Evolutionary conservation across 2,797 vertebrate genomes (phyloP).

Genomic region (Hydrophis major): DNA sequence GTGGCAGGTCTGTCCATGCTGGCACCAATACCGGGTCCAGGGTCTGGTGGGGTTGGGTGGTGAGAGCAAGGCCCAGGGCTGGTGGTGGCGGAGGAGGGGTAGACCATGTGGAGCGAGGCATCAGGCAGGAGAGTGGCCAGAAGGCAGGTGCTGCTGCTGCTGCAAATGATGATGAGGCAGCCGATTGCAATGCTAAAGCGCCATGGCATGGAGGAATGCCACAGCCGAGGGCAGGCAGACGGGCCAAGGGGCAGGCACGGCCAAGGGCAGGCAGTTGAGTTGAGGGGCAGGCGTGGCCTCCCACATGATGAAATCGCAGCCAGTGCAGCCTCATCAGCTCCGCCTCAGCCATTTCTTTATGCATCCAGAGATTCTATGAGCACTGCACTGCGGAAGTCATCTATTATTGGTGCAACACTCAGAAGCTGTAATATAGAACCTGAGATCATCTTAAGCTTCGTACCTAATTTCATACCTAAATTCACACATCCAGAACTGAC

Average conservation of each 20-base stretch:
- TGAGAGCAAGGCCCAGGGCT: neutral
- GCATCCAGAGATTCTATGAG: neutral
- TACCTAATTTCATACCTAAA: neutral
- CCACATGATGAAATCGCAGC: slow-evolving; percentile 32
- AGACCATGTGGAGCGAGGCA: neutral
- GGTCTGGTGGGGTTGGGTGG: neutral
- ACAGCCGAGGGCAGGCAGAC: slow-evolving; percentile 32
- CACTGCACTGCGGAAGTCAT: neutral
- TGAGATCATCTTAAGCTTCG: neutral
- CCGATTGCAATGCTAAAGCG: slow-evolving; percentile 42
- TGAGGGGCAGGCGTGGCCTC: slow-evolving; percentile 35
- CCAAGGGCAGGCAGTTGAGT: slow-evolving; percentile 31
- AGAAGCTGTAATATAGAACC: neutral
- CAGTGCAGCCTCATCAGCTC: slow-evolving; percentile 29
- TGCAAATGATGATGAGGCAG: neutral
- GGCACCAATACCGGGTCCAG: slow-evolving; percentile 50
- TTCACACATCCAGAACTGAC: neutral
- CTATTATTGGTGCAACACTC: neutral
- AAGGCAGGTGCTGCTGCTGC: neutral
- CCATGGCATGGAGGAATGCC: slow-evolving; percentile 54
- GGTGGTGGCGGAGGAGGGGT: neutral
- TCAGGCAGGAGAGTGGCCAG: neutral
- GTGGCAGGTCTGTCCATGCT: slow-evolving; percentile 76
- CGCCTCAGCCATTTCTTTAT: neutral
- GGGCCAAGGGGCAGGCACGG: slow-evolving; percentile 28